These are phyloP conservation scores for Pseudomyrmex flavicornis DNA, from an alignment of 1,140 invertebrate species.

Conservation along the genomic window DNA sequence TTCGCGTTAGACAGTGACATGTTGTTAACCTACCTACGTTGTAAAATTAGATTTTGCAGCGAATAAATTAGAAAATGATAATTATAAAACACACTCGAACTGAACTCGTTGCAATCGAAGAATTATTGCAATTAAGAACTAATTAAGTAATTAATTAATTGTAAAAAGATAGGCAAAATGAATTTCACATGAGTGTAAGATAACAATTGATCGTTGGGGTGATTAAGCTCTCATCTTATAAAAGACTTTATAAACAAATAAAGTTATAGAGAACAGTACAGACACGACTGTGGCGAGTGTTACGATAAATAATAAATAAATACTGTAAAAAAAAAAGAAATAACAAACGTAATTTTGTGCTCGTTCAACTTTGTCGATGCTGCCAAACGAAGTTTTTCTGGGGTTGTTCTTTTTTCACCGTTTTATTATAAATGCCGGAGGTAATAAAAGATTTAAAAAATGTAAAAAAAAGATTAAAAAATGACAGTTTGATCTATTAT, in stretches of 20 bases:
- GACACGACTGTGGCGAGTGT: slow-evolving; percentile 14
- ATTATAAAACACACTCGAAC: slow-evolving; percentile 7
- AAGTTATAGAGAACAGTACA: slow-evolving; percentile 14
- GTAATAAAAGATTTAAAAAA: neutral
- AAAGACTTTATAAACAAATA: slow-evolving; percentile 41
- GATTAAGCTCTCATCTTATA: slow-evolving; percentile 14
- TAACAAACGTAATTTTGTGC: slow-evolving; percentile 6
- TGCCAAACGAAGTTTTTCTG: slow-evolving; percentile 19
- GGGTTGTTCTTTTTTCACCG: slow-evolving; percentile 11
- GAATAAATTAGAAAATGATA: neutral
- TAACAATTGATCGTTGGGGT: slow-evolving; percentile 4
- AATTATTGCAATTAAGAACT: slow-evolving; percentile 34
- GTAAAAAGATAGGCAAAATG: neutral
- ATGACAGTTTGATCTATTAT: slow-evolving; percentile 38
- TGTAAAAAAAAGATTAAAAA: no score
- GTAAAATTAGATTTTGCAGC: slow-evolving; percentile 37
- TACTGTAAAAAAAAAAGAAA: slow-evolving; percentile 37
- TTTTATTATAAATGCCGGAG: slow-evolving; percentile 2
- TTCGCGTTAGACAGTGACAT: slow-evolving; percentile 17
- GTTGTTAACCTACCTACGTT: slow-evolving; percentile 30
- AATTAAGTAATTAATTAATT: slow-evolving; percentile 30
- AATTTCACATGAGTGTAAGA: slow-evolving; percentile 34
- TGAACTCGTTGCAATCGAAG: slow-evolving; percentile 23
- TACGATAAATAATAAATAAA: slow-evolving; percentile 28
- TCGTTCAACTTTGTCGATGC: slow-evolving; percentile 28